Conservation (phyloP, 2,113 vertebrate genomes). For the Turdus rufiventris region DNA sequence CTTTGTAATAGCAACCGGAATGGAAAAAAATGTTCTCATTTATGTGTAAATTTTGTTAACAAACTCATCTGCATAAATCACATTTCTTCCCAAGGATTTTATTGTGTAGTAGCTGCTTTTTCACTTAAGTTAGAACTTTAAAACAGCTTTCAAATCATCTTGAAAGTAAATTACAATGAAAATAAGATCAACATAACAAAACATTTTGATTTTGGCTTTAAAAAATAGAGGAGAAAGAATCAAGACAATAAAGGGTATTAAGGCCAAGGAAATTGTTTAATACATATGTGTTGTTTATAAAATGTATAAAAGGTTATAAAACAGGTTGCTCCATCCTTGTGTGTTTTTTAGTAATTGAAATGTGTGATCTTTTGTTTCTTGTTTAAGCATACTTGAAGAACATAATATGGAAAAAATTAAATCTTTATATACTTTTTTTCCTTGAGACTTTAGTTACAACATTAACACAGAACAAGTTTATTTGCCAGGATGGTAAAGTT, state of each 20-base stretch:
- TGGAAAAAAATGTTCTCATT: slow-evolving; percentile 72
- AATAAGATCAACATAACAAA: slow-evolving; percentile 8
- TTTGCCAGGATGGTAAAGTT: background rate
- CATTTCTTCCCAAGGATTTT: slow-evolving; percentile 44
- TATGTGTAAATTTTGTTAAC: slow-evolving; percentile 79
- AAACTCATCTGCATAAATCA: slow-evolving; percentile 68
- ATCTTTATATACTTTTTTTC: background rate
- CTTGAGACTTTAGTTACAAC: background rate
- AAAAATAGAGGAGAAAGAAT: background rate
- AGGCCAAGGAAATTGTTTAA: background rate
- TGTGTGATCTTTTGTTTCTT: background rate
- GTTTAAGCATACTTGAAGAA: background rate
- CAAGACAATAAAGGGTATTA: background rate
- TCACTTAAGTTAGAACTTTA: slow-evolving; percentile 40
- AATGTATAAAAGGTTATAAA: background rate
- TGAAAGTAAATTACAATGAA: slow-evolving; percentile 22
- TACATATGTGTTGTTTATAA: background rate
- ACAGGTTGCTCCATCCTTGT: background rate
- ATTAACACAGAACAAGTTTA: background rate
- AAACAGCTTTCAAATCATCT: slow-evolving; percentile 36
- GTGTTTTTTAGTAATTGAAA: background rate
- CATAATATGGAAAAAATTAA: background rate
- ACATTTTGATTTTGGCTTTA: slow-evolving; percentile 18
- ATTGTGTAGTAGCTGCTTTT: slow-evolving; percentile 44
- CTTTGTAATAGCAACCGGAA: slow-evolving; percentile 67